These are phyloP conservation scores for Pseudorhiza aurosa DNA, from an alignment of 30 jellyfish, hydroid and myxozoan genomes.

Conservation along the genomic window DNA sequence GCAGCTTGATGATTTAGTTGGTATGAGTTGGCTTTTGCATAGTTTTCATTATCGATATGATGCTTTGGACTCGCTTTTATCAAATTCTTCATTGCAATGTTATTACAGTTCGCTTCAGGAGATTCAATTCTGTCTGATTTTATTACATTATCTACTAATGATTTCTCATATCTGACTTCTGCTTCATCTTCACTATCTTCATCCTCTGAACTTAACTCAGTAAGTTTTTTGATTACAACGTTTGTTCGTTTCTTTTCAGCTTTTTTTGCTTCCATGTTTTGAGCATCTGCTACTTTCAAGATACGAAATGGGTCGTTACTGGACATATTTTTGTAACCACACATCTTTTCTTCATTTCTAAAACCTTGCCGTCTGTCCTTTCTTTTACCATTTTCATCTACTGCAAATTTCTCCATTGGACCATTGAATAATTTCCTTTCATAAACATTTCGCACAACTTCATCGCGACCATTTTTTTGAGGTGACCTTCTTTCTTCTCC, in stretches of 20 bases:
- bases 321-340: background rate
- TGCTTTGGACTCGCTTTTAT: conserved; percentile 4
- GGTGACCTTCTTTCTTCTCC: no score
- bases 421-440: background rate
- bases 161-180: background rate
- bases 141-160: background rate
- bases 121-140: no score
- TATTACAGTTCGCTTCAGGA: no score
- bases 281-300: background rate
- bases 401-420: background rate
- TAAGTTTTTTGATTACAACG: background rate
- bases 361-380: background rate
- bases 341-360: background rate
- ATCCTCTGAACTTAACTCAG: background rate
- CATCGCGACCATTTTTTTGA: no score
- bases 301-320: background rate
- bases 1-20: no score
- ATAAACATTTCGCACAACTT: background rate
- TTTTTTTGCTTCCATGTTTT: background rate
- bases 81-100: no score
- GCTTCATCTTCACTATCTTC: background rate
- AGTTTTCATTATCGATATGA: background rate
- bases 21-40: background rate
- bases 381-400: background rate
- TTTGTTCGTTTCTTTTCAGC: background rate